A percentile compares a stretch with the other conserved stretches of the same genome.
Evolutionary conservation across 2,888 invertebrate genomes (phyloP).

Genomic region (Entomobrya multifasciata): DNA sequence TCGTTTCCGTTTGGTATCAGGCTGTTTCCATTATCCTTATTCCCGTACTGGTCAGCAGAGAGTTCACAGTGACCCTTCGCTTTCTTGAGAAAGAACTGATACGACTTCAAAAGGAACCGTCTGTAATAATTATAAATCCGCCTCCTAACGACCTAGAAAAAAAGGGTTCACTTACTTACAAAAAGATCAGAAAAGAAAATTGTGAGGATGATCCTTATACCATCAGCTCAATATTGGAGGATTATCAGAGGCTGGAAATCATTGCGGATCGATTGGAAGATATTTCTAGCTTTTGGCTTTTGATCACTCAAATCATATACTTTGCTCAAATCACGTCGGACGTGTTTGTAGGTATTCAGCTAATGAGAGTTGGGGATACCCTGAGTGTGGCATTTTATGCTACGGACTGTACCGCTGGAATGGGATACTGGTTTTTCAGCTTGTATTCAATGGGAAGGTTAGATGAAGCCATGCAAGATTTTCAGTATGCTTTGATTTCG

Average conservation of each 20-base stretch:
- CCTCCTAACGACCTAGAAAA: too few relatives aligned
- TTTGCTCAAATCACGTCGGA: constrained; percentile 10
- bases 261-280: constrained; percentile 12
- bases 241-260: constrained; percentile 31
- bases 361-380: constrained; percentile 19
- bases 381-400: constrained; percentile 21
- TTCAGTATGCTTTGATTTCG: not conserved
- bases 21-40: constrained; percentile 31
- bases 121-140: too few relatives aligned
- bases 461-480: constrained; percentile 13
- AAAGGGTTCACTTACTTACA: too few relatives aligned
- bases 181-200: not conserved
- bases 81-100: constrained; percentile 17
- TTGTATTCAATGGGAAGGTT: constrained; percentile 34
- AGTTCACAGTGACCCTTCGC: not conserved
- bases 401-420: constrained; percentile 30
- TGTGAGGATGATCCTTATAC: not conserved
- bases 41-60: constrained; percentile 23
- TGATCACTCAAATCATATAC: constrained; percentile 44
- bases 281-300: constrained; percentile 8
- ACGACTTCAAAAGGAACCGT: not conserved
- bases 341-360: constrained; percentile 40
- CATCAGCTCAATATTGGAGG: not conserved
- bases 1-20: constrained; percentile 38
- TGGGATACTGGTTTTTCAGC: constrained; percentile 36